Evolutionary conservation across 2,797 vertebrate genomes (phyloP).

Genomic region (Vireo griseus): DNA sequence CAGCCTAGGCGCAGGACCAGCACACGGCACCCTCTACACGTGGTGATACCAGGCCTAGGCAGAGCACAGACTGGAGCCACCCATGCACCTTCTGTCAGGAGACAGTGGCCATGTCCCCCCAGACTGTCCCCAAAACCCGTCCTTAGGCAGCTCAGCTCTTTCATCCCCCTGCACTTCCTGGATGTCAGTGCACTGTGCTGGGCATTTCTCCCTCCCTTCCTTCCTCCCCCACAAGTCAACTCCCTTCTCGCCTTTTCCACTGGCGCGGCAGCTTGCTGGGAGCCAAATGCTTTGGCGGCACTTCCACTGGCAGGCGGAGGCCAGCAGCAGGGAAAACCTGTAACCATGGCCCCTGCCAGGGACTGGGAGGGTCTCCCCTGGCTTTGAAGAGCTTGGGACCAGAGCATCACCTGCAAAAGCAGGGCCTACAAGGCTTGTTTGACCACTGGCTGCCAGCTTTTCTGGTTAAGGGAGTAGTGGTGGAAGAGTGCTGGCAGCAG

Average conservation of each 20-base stretch:
- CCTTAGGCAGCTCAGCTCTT: neutral
- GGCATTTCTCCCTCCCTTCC: neutral
- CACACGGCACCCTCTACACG: neutral
- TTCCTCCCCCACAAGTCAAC: neutral
- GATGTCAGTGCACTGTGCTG: neutral
- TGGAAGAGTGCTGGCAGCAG: neutral
- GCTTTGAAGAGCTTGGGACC: neutral
- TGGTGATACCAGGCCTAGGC: neutral
- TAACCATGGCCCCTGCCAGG: neutral
- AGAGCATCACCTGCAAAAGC: neutral
- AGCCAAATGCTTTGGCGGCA: neutral
- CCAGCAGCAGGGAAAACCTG: neutral
- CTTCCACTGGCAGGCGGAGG: neutral
- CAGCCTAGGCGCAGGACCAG: accelerated
- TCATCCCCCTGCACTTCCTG: neutral
- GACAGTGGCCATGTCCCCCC: accelerated
- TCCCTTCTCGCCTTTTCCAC: neutral
- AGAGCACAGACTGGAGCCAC: neutral
- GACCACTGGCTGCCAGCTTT: neutral
- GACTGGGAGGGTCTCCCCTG: neutral
- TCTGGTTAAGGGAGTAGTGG: neutral
- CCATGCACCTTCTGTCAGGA: accelerated
- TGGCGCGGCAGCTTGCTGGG: neutral
- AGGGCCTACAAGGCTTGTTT: neutral
- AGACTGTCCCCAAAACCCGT: neutral